Percentiles rank a stretch among this genome's conserved stretches.
phyloP scores from a whole-genome alignment of 2,113 vertebrate species.

The Bos indicus region DNA sequence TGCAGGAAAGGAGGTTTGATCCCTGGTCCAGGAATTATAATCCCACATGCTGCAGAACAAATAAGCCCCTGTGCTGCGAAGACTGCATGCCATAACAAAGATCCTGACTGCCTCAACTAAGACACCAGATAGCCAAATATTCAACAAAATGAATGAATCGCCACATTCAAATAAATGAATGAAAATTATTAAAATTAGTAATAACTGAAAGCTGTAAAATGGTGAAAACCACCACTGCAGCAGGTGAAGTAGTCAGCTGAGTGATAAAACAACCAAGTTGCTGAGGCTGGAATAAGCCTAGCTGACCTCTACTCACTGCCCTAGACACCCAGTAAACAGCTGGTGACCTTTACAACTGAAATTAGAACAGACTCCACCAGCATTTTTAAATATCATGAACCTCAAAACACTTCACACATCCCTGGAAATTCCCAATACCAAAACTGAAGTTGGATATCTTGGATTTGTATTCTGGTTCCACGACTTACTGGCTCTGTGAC shows the following conservation, averaged over 20 bases:
- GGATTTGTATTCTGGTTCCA: neutral
- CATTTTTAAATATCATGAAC: neutral
- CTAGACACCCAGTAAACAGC: neutral
- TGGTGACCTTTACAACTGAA: neutral
- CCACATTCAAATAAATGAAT: neutral
- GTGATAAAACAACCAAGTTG: neutral
- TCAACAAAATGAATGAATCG: neutral
- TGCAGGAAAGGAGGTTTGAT: neutral
- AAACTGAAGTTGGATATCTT: slow-evolving; percentile 1
- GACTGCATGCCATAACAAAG: neutral
- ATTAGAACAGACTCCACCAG: neutral
- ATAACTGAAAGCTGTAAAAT: neutral
- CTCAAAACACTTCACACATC: neutral
- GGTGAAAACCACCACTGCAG: neutral
- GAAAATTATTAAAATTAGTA: neutral
- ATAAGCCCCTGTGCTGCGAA: neutral
- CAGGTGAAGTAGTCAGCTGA: neutral
- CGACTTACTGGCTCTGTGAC: neutral
- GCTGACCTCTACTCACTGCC: neutral
- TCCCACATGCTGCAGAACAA: neutral
- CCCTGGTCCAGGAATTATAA: neutral
- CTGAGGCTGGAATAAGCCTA: neutral
- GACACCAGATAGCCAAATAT: neutral
- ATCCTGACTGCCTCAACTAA: neutral
- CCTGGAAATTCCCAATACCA: neutral